Conservation (phyloP, 2,113 vertebrate species). For the Otocyon megalotis region DNA sequence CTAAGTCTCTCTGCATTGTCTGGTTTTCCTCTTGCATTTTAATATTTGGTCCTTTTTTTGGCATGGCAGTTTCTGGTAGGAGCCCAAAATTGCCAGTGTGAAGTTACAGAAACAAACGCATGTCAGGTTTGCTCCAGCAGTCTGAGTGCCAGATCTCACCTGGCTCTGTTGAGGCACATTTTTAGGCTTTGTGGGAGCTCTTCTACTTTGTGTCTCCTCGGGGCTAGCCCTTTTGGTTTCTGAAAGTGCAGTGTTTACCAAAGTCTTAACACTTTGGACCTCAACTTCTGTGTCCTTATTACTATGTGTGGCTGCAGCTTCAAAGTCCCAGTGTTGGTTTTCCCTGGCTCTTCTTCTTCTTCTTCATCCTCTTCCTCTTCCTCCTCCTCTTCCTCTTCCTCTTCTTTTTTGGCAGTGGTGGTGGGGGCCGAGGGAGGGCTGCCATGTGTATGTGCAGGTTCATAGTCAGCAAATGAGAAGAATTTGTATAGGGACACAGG, state of each 20-base stretch:
- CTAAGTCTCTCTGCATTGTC: not conserved
- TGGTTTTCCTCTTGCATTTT: not conserved
- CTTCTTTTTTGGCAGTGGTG: too few species aligned
- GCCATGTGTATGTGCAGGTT: not conserved
- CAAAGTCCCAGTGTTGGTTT: not conserved
- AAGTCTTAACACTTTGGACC: not conserved
- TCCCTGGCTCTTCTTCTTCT: not conserved
- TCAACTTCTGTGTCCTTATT: not conserved
- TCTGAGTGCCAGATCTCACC: not conserved
- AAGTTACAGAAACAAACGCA: not conserved
- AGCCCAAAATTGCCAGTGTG: not conserved
- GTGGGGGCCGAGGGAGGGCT: not conserved
- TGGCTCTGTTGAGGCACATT: not conserved
- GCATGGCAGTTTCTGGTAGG: not conserved
- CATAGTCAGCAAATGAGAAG: not conserved
- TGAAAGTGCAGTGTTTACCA: not conserved
- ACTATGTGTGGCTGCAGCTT: not conserved
- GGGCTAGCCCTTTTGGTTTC: not conserved
- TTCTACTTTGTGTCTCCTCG: not conserved
- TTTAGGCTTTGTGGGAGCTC: not conserved
- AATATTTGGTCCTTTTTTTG: not conserved
- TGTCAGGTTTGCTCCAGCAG: not conserved
- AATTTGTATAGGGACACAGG: not conserved
- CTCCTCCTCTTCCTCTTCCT: not conserved
- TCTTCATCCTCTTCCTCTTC: not conserved